A percentile compares a stretch with the other conserved stretches of the same genome.
These are phyloP conservation scores for Ligdia adustata DNA, from an alignment of 2,888 invertebrate species.

Conservation along the genomic window DNA sequence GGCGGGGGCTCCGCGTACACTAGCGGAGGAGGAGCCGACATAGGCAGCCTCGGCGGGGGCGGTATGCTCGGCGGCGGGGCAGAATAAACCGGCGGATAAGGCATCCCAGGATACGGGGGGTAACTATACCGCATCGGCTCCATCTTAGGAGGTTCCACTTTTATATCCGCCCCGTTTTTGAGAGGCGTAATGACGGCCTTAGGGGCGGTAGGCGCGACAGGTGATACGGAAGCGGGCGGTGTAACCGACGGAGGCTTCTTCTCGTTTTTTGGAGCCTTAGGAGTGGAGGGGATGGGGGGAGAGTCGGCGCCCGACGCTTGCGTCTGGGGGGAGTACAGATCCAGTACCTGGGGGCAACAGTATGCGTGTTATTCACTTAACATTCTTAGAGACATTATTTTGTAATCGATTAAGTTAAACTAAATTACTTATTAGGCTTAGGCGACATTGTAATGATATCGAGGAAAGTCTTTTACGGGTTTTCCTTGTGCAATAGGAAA, in stretches of 20 bases:
- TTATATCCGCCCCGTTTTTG: constrained; percentile 69
- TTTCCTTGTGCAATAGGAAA: no score
- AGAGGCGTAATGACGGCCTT: constrained; percentile 62
- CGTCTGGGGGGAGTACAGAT: constrained; percentile 92
- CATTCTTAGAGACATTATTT: no score
- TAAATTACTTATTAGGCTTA: no score
- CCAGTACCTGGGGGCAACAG: constrained; percentile 85
- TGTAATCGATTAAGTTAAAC: no score
- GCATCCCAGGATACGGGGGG: constrained; percentile 63
- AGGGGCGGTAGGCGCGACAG: constrained; percentile 60
- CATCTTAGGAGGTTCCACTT: constrained; percentile 61
- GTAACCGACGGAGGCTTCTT: constrained; percentile 78
- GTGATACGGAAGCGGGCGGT: constrained; percentile 78
- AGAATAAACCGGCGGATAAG: constrained; percentile 73
- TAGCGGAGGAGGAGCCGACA: constrained; percentile 57
- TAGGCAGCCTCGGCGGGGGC: constrained; percentile 67
- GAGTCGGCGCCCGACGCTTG: constrained; percentile 86
- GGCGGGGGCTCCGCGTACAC: constrained; percentile 77
- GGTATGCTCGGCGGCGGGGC: constrained; percentile 62
- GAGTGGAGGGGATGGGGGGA: constrained; percentile 84
- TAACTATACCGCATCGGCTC: constrained; percentile 64
- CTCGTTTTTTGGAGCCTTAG: constrained; percentile 81
- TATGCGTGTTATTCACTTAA: no score
- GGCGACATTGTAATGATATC: no score
- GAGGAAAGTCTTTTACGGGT: no score